phyloP scores from a whole-genome alignment of 2,888 invertebrate species.

The Monopis laevigella region DNA sequence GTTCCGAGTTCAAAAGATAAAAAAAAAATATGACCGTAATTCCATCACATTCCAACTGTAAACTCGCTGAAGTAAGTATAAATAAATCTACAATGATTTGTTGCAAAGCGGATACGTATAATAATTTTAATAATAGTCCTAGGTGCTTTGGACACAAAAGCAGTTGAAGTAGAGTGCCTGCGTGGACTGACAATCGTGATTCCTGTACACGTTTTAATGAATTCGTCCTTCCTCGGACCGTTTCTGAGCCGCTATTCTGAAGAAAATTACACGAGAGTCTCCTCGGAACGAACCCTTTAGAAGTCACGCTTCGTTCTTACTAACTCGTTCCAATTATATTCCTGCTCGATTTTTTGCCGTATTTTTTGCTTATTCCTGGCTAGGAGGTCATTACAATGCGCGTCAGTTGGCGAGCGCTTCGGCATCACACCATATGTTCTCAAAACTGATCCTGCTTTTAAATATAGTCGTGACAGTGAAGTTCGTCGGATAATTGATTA shows the following conservation, averaged over 20 bases:
- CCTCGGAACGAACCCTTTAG: slow-evolving; percentile 56
- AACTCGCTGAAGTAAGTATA: too few relatives aligned
- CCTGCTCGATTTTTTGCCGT: slow-evolving; percentile 41
- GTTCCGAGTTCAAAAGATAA: too few relatives aligned
- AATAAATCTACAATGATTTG: too few relatives aligned
- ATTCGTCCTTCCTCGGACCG: slow-evolving; percentile 49
- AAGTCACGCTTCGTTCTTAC: slow-evolving; percentile 55
- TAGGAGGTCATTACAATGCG: slow-evolving; percentile 45
- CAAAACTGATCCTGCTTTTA: slow-evolving; percentile 31
- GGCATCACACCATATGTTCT: slow-evolving; percentile 50
- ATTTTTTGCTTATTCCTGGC: slow-evolving; percentile 19
- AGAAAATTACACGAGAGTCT: slow-evolving; percentile 57
- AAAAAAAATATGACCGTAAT: too few relatives aligned
- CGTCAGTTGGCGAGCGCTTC: slow-evolving; percentile 55
- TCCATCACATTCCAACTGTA: too few relatives aligned
- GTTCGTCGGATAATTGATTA: slow-evolving; percentile 56
- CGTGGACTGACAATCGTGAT: slow-evolving; percentile 41
- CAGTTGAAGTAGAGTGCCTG: slow-evolving; percentile 37
- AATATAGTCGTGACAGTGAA: slow-evolving; percentile 53
- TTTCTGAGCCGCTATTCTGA: slow-evolving; percentile 50
- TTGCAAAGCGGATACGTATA: too few relatives aligned
- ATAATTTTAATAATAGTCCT: too few relatives aligned
- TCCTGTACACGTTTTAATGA: slow-evolving; percentile 58
- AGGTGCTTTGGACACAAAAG: too few relatives aligned
- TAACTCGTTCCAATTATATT: slow-evolving; percentile 59